Percentiles rank a stretch among this genome's conserved stretches.
Evolutionary conservation across 2,797 vertebrate genomes (phyloP).

Genomic region (Girardinus metallicus): DNA sequence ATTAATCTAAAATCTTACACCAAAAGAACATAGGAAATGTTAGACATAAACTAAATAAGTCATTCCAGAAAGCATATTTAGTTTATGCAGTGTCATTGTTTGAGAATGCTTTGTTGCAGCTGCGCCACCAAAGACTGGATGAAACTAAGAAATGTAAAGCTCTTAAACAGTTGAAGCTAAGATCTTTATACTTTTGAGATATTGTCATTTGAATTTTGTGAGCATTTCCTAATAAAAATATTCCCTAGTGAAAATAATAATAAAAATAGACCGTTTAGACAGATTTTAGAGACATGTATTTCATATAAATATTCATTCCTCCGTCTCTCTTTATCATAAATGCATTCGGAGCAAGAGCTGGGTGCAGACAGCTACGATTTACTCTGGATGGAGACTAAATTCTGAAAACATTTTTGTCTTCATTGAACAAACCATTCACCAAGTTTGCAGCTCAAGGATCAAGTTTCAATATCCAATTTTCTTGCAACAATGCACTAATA

Average conservation of each 20-base stretch:
- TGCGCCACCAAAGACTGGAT: neutral
- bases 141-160: neutral
- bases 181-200: neutral
- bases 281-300: neutral
- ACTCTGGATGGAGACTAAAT: neutral
- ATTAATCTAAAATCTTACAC: neutral
- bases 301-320: neutral
- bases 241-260: neutral
- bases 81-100: neutral
- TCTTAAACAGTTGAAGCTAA: neutral
- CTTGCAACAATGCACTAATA: neutral
- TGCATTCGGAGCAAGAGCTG: neutral
- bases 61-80: neutral
- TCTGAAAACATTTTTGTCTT: neutral
- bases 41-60: neutral
- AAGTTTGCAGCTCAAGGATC: neutral
- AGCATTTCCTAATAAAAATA: neutral
- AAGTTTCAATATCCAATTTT: neutral
- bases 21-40: neutral
- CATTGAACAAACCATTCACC: neutral
- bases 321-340: neutral
- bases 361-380: neutral
- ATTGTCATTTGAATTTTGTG: neutral
- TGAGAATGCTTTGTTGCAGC: neutral
- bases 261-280: neutral